phyloP scores from a whole-genome alignment of 2,797 vertebrate species.

The Anguilla obscura region DNA sequence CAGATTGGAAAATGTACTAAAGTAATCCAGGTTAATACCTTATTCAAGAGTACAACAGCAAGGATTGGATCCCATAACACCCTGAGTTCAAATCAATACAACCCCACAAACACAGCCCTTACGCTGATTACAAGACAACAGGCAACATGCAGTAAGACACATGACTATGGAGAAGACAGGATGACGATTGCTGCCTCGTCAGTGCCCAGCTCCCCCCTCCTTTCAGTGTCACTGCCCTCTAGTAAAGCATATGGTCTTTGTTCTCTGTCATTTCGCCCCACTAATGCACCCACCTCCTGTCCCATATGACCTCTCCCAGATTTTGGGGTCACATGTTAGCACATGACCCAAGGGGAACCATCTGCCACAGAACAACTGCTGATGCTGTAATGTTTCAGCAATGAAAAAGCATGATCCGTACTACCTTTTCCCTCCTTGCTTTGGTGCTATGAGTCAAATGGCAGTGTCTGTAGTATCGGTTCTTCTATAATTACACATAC shows the following conservation, averaged over 20 bases:
- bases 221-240: neutral
- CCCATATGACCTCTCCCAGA: constrained; percentile 3
- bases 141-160: neutral
- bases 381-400: neutral
- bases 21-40: neutral
- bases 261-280: neutral
- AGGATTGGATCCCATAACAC: neutral
- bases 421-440: neutral
- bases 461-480: neutral
- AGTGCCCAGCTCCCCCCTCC: neutral
- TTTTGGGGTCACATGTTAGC: constrained; percentile 16
- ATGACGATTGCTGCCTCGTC: neutral
- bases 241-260: constrained; percentile 2
- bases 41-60: neutral
- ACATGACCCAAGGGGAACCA: constrained; percentile 8
- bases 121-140: neutral
- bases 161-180: neutral
- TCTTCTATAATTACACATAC: neutral
- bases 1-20: neutral
- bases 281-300: neutral
- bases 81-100: neutral
- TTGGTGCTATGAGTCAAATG: neutral
- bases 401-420: neutral
- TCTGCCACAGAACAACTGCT: neutral
- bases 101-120: neutral